phyloP scores from a whole-genome alignment of 2,888 invertebrate genomes.

The Iselma pallidipennis region DNA sequence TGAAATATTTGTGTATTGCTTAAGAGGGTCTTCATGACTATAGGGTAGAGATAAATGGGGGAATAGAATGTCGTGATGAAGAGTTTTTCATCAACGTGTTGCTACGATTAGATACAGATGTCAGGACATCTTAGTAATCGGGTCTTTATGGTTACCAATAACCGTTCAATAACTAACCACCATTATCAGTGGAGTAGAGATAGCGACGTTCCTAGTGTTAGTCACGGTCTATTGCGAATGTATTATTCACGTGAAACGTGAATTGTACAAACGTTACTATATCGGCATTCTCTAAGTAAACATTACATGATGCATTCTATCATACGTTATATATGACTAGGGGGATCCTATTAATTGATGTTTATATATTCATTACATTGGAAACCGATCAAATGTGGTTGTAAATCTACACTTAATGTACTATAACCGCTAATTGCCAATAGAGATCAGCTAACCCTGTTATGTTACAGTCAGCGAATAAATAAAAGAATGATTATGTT shows the following conservation, averaged over 20 bases:
- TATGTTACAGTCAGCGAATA: not conserved
- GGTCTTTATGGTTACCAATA: constrained; percentile 50
- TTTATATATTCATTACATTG: constrained; percentile 42
- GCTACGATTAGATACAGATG: constrained; percentile 47
- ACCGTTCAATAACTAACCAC: constrained; percentile 51
- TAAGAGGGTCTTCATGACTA: not conserved
- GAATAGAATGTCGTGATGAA: constrained; percentile 21
- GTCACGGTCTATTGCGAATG: constrained; percentile 34
- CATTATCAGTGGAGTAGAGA: constrained; percentile 47
- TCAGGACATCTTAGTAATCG: constrained; percentile 45
- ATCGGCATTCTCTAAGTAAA: constrained; percentile 29
- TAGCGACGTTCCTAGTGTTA: constrained; percentile 43
- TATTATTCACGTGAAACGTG: constrained; percentile 36
- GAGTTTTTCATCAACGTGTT: constrained; percentile 25
- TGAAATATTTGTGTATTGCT: not conserved
- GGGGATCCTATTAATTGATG: constrained; percentile 37
- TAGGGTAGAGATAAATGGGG: constrained; percentile 5
- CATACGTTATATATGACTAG: constrained; percentile 28
- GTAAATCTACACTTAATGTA: constrained; percentile 33
- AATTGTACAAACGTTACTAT: constrained; percentile 28
- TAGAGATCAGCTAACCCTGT: constrained; percentile 15
- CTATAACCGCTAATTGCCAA: constrained; percentile 37
- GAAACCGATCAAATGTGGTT: constrained; percentile 24
- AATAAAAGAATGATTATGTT: not conserved
- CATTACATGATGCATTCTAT: constrained; percentile 27